Conservation (phyloP, 2,888 invertebrate species). For the Lithosia quadra region DNA sequence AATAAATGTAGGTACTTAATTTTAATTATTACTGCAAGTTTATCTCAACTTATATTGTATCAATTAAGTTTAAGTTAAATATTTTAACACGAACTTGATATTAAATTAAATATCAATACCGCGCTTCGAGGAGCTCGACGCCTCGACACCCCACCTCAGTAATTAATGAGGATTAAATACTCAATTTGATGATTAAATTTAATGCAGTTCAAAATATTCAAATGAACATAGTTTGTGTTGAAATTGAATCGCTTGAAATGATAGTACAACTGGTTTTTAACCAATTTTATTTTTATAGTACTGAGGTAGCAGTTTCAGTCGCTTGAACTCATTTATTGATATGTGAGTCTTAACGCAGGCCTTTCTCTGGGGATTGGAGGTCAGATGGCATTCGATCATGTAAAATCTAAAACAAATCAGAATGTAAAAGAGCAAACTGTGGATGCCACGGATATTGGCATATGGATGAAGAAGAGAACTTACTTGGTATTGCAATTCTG, state of each 20-base stretch:
- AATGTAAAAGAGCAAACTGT: too few relatives aligned
- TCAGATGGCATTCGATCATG: too few relatives aligned
- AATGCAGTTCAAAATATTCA: conserved; percentile 18
- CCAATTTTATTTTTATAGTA: not conserved
- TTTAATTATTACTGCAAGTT: not conserved
- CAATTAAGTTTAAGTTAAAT: conserved; percentile 16
- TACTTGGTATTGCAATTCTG: too few relatives aligned
- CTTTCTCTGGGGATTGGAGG: too few relatives aligned
- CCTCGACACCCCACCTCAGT: conserved; percentile 57
- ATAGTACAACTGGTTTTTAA: not conserved
- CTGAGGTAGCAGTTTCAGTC: not conserved
- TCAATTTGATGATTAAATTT: conserved; percentile 60
- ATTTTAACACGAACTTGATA: conserved; percentile 41
- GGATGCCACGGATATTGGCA: too few relatives aligned
- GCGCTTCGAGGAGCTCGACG: conserved; percentile 62
- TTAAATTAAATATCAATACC: conserved; percentile 83
- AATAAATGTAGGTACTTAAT: not conserved
- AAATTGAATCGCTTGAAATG: not conserved
- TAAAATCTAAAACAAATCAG: too few relatives aligned
- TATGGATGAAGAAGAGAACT: too few relatives aligned
- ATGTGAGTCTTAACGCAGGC: too few relatives aligned
- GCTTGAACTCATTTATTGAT: too few relatives aligned
- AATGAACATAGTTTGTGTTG: conserved; percentile 12
- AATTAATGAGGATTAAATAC: conserved; percentile 70
- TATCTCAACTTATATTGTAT: not conserved